Percentiles rank a stretch among this genome's conserved stretches.
Evolutionary conservation across 2,113 vertebrate genomes (phyloP).

Genomic region (Gorsachius goisagi): DNA sequence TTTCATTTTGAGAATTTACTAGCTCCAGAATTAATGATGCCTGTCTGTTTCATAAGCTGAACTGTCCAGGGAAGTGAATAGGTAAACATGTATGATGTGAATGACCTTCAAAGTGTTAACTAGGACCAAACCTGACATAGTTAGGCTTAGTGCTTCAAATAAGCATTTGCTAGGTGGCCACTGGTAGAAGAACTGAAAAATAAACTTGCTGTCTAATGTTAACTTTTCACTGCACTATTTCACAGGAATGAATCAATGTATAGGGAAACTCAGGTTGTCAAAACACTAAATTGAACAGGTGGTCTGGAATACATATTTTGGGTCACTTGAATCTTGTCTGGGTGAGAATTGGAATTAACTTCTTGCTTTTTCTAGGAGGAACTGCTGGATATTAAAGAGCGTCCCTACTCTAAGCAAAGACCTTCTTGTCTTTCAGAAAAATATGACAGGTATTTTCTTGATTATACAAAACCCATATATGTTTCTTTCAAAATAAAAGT

Average conservation of each 20-base stretch:
- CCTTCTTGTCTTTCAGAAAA: conserved; percentile 94
- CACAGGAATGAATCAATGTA: not conserved
- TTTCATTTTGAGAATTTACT: not conserved
- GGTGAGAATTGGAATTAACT: not conserved
- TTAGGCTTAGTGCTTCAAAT: not conserved
- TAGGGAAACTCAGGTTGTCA: not conserved
- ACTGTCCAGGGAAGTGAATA: not conserved
- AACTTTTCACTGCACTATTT: not conserved
- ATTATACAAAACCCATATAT: not conserved
- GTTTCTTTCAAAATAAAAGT: not conserved
- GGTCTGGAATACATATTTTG: not conserved
- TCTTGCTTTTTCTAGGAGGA: conserved; percentile 81
- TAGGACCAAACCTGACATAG: not conserved
- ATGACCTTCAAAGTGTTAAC: not conserved
- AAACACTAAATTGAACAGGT: not conserved
- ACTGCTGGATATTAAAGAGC: conserved; percentile 93
- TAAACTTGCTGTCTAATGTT: not conserved
- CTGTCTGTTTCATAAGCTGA: not conserved
- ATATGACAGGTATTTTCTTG: conserved; percentile 90
- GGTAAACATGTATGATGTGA: not conserved
- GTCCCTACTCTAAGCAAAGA: conserved; percentile 91
- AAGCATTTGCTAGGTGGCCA: not conserved
- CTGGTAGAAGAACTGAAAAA: not conserved
- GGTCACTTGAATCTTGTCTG: not conserved
- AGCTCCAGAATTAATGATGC: not conserved